Evolutionary conservation across 1,140 invertebrate genomes (phyloP), one percentile per base, ranked within the genome.

Genomic region (Thalassaphorura encarpata): DNA sequence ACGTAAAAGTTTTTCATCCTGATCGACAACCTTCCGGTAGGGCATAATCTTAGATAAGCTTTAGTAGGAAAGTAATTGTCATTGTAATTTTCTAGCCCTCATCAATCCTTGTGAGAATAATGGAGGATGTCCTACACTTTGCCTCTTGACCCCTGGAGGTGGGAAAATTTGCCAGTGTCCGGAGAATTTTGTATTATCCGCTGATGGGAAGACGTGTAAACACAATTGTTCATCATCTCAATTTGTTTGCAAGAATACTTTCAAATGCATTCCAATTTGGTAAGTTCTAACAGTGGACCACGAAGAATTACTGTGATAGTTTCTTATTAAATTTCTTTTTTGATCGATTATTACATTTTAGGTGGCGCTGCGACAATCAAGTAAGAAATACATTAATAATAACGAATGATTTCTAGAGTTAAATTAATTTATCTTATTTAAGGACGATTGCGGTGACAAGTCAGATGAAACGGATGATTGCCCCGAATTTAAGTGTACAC

Each of bases 1-100:
- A 91, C 69, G 74, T 93, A 39, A 78, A 88, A 48, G 78, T 92
- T 2, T 81, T 80, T 56, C 89, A 93, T 75, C 85, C 86, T 0
- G 79, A 78, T 27, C 74, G 84, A 31, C 88, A 92, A 69, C 77
- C 77, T 31, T 66, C 70, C 56, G 66, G 73, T 76, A 66, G 69
- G 56, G 56, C 21, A 11, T 19, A 16, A 52, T 43, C 48, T 42
- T 53, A n/a, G n/a, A 47, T 52, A 45, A 28, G 53, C 5, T 71
- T 66, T 48, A 19, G 18, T 13, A 46, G 23, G 15, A 21, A 31
- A 36, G 6, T 4, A 24, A 15, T 46, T 40, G n/a, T n/a, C 6
- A 53, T 24, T 48, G 18, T 50, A n/a, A 31, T 52, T 39, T 66
- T 63, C 2, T 31, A 67, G 64, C 67, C 45, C 11, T 42, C 31